Conservation (phyloP, 2,113 vertebrate genomes). For the Galeopterus variegatus region DNA sequence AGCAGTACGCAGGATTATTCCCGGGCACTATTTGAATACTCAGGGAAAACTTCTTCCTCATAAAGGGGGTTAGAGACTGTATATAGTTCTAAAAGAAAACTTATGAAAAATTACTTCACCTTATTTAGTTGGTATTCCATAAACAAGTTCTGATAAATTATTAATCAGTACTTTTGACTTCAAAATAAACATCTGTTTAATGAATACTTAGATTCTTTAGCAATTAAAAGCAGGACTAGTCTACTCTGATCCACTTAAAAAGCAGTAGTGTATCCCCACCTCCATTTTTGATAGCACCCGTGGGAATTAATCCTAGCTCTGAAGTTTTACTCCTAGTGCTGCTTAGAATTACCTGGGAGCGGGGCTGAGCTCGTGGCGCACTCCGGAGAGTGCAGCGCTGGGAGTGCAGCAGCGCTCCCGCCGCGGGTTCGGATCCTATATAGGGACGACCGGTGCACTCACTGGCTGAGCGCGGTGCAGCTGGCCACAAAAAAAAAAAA, state of each 20-base stretch:
- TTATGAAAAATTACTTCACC: not conserved
- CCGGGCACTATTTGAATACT: not conserved
- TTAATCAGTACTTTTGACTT: constrained; percentile 7
- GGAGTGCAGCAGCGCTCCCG: no score
- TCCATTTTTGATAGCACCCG: not conserved
- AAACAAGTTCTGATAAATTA: constrained; percentile 38
- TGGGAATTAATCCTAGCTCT: not conserved
- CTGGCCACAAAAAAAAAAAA: no score
- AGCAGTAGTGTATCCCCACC: not conserved
- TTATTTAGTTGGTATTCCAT: not conserved
- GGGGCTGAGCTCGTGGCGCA: no score
- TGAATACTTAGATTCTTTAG: constrained; percentile 16
- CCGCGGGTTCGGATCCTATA: no score
- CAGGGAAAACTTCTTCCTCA: not conserved
- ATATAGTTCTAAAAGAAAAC: not conserved
- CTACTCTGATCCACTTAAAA: not conserved
- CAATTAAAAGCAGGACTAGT: not conserved
- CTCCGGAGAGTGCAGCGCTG: no score
- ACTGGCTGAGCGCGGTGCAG: no score
- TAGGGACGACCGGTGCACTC: no score
- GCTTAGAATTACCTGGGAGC: not conserved
- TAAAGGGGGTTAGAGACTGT: not conserved
- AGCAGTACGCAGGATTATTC: not conserved
- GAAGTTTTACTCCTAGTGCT: not conserved
- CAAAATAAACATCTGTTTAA: constrained; percentile 5